A percentile compares a stretch with the other conserved stretches of the same genome.
Conservation (phyloP, 1,140 invertebrate species). For the Drosophila leontia region DNA sequence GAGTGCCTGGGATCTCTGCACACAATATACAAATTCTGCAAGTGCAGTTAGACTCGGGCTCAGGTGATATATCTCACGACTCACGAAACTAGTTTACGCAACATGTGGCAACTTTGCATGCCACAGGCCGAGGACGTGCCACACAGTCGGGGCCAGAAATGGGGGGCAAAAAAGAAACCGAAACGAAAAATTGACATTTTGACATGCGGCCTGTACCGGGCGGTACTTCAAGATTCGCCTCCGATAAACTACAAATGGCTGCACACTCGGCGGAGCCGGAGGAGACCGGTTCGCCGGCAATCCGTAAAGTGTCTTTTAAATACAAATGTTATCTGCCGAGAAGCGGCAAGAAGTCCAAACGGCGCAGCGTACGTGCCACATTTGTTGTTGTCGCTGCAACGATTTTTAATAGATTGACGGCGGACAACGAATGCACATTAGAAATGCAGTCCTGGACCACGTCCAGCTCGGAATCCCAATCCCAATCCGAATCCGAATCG, state of each 20-base stretch:
- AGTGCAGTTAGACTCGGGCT: conserved; percentile 31
- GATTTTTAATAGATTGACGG: conserved; percentile 80
- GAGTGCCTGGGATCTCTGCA: conserved; percentile 35
- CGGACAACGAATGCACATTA: conserved; percentile 79
- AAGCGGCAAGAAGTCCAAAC: conserved; percentile 13
- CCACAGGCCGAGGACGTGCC: conserved; percentile 57
- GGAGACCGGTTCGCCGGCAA: conserved; percentile 39
- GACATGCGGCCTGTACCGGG: conserved; percentile 69
- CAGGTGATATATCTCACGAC: conserved; percentile 78
- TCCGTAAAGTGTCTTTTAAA: conserved; percentile 80
- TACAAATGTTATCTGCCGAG: conserved; percentile 72
- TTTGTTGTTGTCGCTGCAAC: conserved; percentile 62
- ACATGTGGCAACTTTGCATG: conserved; percentile 82
- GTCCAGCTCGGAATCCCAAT: conserved; percentile 7
- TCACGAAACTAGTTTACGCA: conserved; percentile 80
- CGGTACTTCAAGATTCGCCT: conserved; percentile 77
- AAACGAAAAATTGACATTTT: conserved; percentile 80
- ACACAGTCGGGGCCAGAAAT: conserved; percentile 32
- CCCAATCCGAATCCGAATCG: conserved; percentile 4
- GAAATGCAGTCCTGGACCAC: conserved; percentile 58
- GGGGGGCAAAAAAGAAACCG: conserved; percentile 12
- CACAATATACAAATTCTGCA: conserved; percentile 49
- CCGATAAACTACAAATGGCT: conserved; percentile 79
- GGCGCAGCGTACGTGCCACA: conserved; percentile 58
- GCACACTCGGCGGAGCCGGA: not conserved